phyloP scores from a whole-genome alignment of 2,113 vertebrate species.

The Silurus meridionalis region DNA sequence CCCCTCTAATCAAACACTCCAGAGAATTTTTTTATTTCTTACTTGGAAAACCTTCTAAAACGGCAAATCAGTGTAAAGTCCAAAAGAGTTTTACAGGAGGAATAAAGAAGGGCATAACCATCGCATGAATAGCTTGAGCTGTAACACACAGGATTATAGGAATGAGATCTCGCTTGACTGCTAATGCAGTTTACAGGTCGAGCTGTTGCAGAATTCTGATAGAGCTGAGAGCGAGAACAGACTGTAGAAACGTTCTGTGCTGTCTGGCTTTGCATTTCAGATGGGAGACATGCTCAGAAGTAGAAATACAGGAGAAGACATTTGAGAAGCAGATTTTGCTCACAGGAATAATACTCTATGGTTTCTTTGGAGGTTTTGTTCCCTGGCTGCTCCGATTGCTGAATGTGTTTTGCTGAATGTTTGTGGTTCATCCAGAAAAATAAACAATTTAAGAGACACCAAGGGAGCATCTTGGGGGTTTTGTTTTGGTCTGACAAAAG shows the following conservation, averaged over 20 bases:
- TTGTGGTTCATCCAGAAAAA: background rate
- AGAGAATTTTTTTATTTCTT: background rate
- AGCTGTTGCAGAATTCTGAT: constrained; percentile 67
- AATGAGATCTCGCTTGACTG: constrained; percentile 68
- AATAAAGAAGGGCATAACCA: constrained; percentile 41
- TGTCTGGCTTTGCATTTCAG: background rate
- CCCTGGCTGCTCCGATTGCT: too few species aligned
- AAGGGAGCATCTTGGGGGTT: background rate
- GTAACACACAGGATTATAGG: constrained; percentile 66
- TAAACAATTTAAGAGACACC: background rate
- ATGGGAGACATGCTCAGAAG: background rate
- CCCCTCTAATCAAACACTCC: background rate
- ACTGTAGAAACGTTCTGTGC: background rate
- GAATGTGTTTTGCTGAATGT: background rate
- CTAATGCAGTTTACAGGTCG: constrained; percentile 71
- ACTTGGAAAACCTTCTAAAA: background rate
- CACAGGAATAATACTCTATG: background rate
- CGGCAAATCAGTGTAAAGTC: background rate
- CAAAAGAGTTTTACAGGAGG: background rate
- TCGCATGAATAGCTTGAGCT: constrained; percentile 63
- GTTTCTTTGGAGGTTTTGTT: background rate
- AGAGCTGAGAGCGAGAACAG: background rate
- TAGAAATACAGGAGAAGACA: background rate
- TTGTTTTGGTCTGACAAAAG: background rate
- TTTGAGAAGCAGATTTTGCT: background rate